A percentile compares a stretch with the other conserved stretches of the same genome.
These are phyloP conservation scores for Frankliniella intonsa DNA, from an alignment of 2,888 invertebrate genomes.

Conservation along the genomic window DNA sequence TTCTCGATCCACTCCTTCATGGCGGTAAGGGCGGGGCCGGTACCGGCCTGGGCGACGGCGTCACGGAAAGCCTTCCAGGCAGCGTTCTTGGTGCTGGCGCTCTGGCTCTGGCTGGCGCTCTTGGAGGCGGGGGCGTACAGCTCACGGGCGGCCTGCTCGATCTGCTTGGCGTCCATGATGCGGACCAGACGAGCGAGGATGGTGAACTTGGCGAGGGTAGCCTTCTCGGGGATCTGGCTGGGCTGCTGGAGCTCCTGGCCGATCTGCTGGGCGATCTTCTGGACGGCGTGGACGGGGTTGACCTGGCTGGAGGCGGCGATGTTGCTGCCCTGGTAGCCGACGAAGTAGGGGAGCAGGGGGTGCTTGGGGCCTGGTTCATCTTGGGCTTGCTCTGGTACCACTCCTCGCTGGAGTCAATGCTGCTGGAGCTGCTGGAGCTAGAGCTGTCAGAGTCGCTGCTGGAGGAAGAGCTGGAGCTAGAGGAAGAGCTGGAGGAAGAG, in stretches of 20 bases:
- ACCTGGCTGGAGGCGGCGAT: constrained; percentile 43
- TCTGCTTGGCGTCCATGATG: constrained; percentile 58
- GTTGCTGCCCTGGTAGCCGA: constrained; percentile 51
- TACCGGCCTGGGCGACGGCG: constrained; percentile 61
- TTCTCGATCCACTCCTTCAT: constrained; percentile 57
- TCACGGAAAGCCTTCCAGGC: constrained; percentile 60
- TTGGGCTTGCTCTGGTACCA: constrained; percentile 47
- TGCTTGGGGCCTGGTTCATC: constrained; percentile 48
- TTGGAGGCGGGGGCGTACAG: constrained; percentile 48
- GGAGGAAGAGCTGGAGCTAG: constrained; percentile 36
- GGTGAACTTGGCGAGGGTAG: constrained; percentile 61
- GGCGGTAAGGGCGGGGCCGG: constrained; percentile 59
- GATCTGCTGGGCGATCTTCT: constrained; percentile 53
- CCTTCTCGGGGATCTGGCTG: constrained; percentile 53
- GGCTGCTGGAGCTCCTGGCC: constrained; percentile 57
- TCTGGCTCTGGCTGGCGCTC: constrained; percentile 45
- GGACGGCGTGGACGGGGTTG: constrained; percentile 42
- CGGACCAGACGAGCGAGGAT: constrained; percentile 56
- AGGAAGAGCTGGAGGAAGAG: constrained; percentile 37
- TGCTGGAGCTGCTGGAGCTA: constrained; percentile 47
- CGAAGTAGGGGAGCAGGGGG: constrained; percentile 49
- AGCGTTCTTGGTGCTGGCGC: constrained; percentile 44
- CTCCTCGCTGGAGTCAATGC: constrained; percentile 45
- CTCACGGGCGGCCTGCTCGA: constrained; percentile 52
- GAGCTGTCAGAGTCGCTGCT: constrained; percentile 42